Percentiles rank a stretch among this genome's conserved stretches.
Conservation (phyloP, 2,888 invertebrate species). For the Molorchus minor region DNA sequence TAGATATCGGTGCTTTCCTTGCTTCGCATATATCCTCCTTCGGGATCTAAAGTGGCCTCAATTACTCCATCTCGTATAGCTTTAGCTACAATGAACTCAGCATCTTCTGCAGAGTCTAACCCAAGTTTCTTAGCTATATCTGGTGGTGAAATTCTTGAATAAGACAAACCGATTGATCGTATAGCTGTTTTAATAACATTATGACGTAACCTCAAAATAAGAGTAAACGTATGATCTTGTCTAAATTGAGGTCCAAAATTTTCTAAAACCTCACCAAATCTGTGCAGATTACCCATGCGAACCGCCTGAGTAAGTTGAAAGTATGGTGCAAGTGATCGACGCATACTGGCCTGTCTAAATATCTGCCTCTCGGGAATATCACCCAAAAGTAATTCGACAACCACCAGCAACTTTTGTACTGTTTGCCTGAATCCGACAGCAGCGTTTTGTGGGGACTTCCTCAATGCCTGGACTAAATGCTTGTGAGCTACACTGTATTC, state of each 20-base stretch:
- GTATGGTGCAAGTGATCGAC: conserved; percentile 92
- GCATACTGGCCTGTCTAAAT: conserved; percentile 90
- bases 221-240: conserved; percentile 92
- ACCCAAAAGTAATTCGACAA: conserved; percentile 93
- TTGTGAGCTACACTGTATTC: conserved; percentile 98
- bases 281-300: conserved; percentile 90
- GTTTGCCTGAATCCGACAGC: conserved; percentile 99
- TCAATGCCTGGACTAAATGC: conserved; percentile 91
- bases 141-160: conserved; percentile 93
- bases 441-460: conserved; percentile 97
- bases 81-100: conserved; percentile 98
- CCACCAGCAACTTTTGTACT: conserved; percentile 93
- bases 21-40: conserved; percentile 95
- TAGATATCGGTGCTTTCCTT: conserved; percentile 98
- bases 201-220: conserved; percentile 94
- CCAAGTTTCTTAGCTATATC: conserved; percentile 95
- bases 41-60: conserved; percentile 96
- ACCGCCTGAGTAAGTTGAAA: conserved; percentile 98
- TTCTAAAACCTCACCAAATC: conserved; percentile 92
- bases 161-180: conserved; percentile 93
- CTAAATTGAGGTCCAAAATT: conserved; percentile 93
- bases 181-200: conserved; percentile 99
- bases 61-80: conserved; percentile 98
- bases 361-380: conserved; percentile 97
- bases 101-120: conserved; percentile 95